Percentiles rank a stretch among this genome's conserved stretches.
Evolutionary conservation across 37 sponge, comb jelly and placozoan species (phyloP).

Genomic region (Chondrilla cf. caribensis): DNA sequence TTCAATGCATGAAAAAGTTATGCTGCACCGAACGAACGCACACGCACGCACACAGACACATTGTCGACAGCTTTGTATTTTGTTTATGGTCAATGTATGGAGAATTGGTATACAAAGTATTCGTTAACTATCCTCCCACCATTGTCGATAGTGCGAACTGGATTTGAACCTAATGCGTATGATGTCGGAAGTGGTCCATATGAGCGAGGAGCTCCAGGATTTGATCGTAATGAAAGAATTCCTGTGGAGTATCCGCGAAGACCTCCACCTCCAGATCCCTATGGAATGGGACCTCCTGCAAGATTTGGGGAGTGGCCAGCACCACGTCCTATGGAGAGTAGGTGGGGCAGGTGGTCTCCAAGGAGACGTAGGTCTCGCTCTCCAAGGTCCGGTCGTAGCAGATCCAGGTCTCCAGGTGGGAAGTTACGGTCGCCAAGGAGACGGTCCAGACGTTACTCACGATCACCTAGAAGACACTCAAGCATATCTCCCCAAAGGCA

Average conservation of each 20-base stretch:
- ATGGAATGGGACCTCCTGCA: not conserved
- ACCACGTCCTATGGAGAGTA: not conserved
- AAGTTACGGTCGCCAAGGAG: conserved; percentile 1
- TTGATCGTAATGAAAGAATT: conserved; percentile 13
- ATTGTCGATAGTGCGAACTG: conserved; percentile 8
- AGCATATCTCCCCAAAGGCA: not conserved
- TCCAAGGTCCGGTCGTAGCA: not conserved
- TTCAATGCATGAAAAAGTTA: too few species aligned
- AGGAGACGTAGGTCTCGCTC: conserved; percentile 16
- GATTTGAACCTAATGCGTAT: not conserved
- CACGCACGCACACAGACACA: too few species aligned
- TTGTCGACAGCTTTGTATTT: too few species aligned
- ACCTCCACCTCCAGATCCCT: conserved; percentile 7
- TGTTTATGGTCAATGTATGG: too few species aligned
- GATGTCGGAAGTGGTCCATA: conserved; percentile 16
- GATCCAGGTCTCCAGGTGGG: conserved; percentile 2
- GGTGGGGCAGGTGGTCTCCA: conserved; percentile 27
- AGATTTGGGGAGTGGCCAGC: conserved; percentile 9
- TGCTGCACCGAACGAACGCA: too few species aligned
- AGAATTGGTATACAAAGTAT: too few species aligned
- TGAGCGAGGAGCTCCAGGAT: not conserved
- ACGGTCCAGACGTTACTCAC: not conserved
- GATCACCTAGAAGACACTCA: not conserved
- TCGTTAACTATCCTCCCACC: too few species aligned
- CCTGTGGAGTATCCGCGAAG: not conserved